Evolutionary conservation across 2,797 vertebrate species (phyloP).

Genomic region (Pseudochirops corinnae): DNA sequence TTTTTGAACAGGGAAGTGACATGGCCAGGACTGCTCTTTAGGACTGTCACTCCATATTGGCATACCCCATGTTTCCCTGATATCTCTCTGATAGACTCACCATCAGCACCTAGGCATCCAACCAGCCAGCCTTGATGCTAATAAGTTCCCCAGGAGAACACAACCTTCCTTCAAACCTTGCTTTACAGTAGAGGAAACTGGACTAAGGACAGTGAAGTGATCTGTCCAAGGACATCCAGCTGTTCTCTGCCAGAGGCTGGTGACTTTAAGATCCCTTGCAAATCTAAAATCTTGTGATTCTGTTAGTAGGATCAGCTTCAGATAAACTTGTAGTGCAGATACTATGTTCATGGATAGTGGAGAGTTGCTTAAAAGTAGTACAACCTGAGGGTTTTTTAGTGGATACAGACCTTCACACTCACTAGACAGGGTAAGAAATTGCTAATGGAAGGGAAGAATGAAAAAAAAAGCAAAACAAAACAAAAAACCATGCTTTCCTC

Average conservation of each 20-base stretch:
- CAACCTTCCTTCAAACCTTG: not conserved
- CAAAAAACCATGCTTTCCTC: slow-evolving; percentile 18
- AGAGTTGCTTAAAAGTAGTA: not conserved
- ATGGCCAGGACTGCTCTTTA: not conserved
- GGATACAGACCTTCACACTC: not conserved
- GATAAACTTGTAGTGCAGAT: not conserved
- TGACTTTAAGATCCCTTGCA: not conserved
- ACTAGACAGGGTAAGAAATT: slow-evolving; percentile 17
- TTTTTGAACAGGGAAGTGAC: not conserved
- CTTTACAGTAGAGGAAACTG: not conserved
- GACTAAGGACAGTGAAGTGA: not conserved
- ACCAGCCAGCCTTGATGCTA: not conserved
- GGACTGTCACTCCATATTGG: not conserved
- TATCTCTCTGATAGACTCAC: not conserved
- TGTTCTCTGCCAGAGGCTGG: not conserved
- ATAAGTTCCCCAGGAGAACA: not conserved
- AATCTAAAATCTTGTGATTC: not conserved
- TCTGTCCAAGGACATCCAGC: not conserved
- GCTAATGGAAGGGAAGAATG: slow-evolving; percentile 2
- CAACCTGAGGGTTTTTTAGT: not conserved
- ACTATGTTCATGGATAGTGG: not conserved
- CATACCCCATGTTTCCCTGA: not conserved
- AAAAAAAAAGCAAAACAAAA: slow-evolving; percentile 1
- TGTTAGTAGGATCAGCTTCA: not conserved
- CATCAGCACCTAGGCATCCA: not conserved